Base-by-base conservation (phyloP, 2,113 vertebrate species). In the Callithrix jacchus region DNA sequence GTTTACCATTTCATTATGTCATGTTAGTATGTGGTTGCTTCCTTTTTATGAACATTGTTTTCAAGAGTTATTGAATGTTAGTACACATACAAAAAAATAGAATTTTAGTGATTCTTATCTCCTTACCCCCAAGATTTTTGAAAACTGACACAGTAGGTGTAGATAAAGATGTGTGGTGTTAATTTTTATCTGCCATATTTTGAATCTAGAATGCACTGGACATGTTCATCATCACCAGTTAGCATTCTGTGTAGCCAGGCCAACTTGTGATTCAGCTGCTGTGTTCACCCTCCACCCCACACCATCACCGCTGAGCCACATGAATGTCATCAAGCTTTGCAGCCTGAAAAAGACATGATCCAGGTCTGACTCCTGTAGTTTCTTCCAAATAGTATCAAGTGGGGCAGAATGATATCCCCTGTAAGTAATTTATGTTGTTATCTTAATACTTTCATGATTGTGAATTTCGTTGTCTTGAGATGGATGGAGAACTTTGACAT, bases 1-100 rank as follows among this genome's bases (percentile, higher is more conserved):
- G 37, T 89, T 97, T 97, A 97, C 97, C 81, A 61, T 87, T 94
- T 95, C 96, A 23, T 76, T 92, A 94, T 79, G 87, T 89, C 66
- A 2, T 25, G 4, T 30, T 25, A 64, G 8, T 95, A 42, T 80
- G 54, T 16, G 7, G 5, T 93, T 95, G 35, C 74, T 88, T 13
- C 86, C 70, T 76, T 74, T 87, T 61, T 52, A 52, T 12, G 40
- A 2, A 0, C 79, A 18, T 58, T 85, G 21, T 83, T 84, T 87
- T 17, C 27, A 56, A 81, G 45, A 93, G 42, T 64, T 47, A 61
- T n/a, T 18, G n/a, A 79, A 52, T 71, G 32, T 35, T 71, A 47
- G 37, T 32, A 58, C 71, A 87, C 3, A 0, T 74, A 88, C 30
- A 94, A 94, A 93, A 89, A 14, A 80, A 71, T 64, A 81, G 76